Conservation (phyloP, 2,888 invertebrate genomes). For the Autographa pulchrina region DNA sequence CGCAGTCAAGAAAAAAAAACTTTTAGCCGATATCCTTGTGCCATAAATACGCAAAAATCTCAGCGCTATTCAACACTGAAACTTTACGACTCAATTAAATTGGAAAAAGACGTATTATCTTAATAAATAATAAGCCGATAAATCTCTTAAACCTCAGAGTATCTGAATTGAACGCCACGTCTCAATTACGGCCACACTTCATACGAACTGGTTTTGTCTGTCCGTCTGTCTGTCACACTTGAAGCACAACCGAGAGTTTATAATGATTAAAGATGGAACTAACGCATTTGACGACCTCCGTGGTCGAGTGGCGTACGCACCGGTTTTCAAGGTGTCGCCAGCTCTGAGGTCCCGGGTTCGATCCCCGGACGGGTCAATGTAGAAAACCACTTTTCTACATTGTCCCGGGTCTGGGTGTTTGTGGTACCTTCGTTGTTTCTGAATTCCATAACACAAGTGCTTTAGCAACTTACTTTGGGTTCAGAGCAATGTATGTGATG, state of each 20-base stretch:
- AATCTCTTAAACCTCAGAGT: slow-evolving; percentile 13
- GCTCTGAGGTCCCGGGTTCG: too few species aligned
- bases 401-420: too few species aligned
- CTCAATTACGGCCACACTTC: slow-evolving; percentile 39
- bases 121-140: background rate
- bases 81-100: slow-evolving; percentile 4
- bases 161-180: slow-evolving; percentile 26
- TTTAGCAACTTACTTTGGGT: too few species aligned
- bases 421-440: too few species aligned
- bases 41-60: background rate
- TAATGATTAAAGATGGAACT: slow-evolving; percentile 30
- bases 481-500: too few species aligned
- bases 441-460: too few species aligned
- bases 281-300: too few species aligned
- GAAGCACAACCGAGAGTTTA: slow-evolving; percentile 19
- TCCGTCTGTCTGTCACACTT: slow-evolving; percentile 11
- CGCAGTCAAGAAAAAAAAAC: background rate
- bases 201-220: slow-evolving; percentile 23
- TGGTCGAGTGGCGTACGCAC: too few species aligned
- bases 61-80: background rate
- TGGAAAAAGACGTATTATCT: background rate
- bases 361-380: too few species aligned
- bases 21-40: too few species aligned
- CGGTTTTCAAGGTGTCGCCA: too few species aligned
- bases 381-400: too few species aligned